A percentile compares a stretch with the other conserved stretches of the same genome.
These are phyloP conservation scores for Danionella cerebrum DNA, from an alignment of 2,113 vertebrate species.

Conservation along the genomic window DNA sequence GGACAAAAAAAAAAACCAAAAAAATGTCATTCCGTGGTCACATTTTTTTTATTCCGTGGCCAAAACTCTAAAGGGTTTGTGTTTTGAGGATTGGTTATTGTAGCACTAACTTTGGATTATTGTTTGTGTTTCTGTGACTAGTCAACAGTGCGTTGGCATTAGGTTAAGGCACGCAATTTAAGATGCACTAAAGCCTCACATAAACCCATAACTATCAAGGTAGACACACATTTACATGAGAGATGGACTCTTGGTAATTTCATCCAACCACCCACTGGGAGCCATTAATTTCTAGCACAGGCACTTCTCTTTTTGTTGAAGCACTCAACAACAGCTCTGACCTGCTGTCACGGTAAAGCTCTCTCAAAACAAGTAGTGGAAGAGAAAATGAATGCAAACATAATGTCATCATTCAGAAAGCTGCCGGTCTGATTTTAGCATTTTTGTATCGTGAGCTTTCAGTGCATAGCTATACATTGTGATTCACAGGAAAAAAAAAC, in stretches of 20 bases:
- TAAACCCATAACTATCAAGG: constrained; percentile 7
- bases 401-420: not conserved
- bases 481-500: not conserved
- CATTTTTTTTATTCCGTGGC: too few relatives aligned
- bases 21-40: too few relatives aligned
- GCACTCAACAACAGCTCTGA: constrained; percentile 4
- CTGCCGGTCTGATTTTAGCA: not conserved
- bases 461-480: not conserved
- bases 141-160: not conserved
- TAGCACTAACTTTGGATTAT: not conserved
- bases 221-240: constrained; percentile 8
- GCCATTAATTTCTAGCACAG: constrained; percentile 2
- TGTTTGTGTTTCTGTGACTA: not conserved
- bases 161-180: not conserved
- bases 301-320: not conserved
- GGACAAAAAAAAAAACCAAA: not conserved
- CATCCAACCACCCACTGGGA: not conserved
- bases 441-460: too few relatives aligned
- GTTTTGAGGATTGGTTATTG: not conserved
- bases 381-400: not conserved
- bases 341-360: not conserved
- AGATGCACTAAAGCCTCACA: not conserved
- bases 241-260: constrained; percentile 15
- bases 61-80: too few relatives aligned
- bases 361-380: not conserved